phyloP scores from a whole-genome alignment of 2,888 invertebrate genomes.

The Laspeyria flexula region DNA sequence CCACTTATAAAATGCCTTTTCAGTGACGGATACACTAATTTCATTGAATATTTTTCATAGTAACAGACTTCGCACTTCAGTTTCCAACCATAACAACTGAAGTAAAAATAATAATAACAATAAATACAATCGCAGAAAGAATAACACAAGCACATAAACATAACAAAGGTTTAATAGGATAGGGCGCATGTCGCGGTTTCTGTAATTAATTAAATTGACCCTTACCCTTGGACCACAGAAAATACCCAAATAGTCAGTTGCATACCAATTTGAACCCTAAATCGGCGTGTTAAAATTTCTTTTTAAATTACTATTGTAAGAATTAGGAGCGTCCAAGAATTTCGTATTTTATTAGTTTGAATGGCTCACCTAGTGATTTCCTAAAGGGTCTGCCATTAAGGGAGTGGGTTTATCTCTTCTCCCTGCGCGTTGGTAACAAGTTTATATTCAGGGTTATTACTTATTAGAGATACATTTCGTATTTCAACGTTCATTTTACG shows the following conservation, averaged over 20 bases:
- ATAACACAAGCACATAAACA: conserved; percentile 57
- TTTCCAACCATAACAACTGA: conserved; percentile 13
- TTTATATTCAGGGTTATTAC: conserved; percentile 57
- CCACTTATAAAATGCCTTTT: too few species aligned
- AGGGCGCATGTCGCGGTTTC: conserved; percentile 71
- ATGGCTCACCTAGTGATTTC: conserved; percentile 67
- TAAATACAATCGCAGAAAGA: conserved; percentile 58
- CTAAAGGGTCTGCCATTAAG: conserved; percentile 65
- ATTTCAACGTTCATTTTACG: conserved; percentile 39
- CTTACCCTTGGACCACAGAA: conserved; percentile 64
- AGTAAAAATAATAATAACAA: conserved; percentile 54
- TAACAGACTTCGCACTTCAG: background rate
- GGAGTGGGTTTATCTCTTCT: conserved; percentile 59
- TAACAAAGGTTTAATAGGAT: conserved; percentile 74
- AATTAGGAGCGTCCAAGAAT: conserved; percentile 64
- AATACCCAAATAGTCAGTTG: conserved; percentile 47
- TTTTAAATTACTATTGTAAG: conserved; percentile 41
- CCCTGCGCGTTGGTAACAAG: conserved; percentile 52
- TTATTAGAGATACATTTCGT: conserved; percentile 47
- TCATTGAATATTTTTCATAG: background rate
- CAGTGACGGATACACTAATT: background rate
- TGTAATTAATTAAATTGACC: conserved; percentile 80
- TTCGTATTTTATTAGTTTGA: conserved; percentile 68
- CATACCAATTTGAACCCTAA: conserved; percentile 60
- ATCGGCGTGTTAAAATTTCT: conserved; percentile 46